Conservation (phyloP, 2,797 vertebrate species). For the Myotis findleyi region DNA sequence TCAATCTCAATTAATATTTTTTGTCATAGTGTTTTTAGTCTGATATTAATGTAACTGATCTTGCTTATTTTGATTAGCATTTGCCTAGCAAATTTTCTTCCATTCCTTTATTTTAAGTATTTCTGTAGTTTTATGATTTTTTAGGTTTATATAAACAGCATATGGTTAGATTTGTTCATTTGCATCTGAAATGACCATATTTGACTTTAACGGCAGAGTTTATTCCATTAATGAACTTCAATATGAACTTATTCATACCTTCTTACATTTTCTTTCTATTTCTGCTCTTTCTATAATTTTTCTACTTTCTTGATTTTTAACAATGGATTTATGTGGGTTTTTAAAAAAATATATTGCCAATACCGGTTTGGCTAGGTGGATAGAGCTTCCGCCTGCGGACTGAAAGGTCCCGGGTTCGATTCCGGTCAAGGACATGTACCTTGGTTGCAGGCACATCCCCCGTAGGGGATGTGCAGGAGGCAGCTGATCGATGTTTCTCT, state of each 20-base stretch:
- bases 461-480: too few species aligned
- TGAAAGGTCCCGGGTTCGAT: too few species aligned
- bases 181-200: neutral
- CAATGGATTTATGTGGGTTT: too few species aligned
- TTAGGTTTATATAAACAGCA: neutral
- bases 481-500: too few species aligned
- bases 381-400: too few species aligned
- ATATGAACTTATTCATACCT: neutral
- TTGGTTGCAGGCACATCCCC: too few species aligned
- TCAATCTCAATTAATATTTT: conserved; percentile 23
- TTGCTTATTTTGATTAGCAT: conserved; percentile 10
- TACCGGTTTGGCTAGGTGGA: too few species aligned
- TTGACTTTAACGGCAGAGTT: conserved; percentile 26
- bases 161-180: neutral
- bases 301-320: neutral
- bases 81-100: conserved; percentile 3
- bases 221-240: neutral
- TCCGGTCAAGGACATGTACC: too few species aligned
- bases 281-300: conserved; percentile 1
- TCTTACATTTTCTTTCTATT: conserved; percentile 26
- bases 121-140: conserved; percentile 31
- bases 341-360: too few species aligned
- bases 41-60: neutral
- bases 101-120: conserved; percentile 19
- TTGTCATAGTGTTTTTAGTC: neutral